Evolutionary conservation across 1,140 invertebrate species (phyloP), one percentile per base, ranked within the genome.

Genomic region (Halesus radiatus): DNA sequence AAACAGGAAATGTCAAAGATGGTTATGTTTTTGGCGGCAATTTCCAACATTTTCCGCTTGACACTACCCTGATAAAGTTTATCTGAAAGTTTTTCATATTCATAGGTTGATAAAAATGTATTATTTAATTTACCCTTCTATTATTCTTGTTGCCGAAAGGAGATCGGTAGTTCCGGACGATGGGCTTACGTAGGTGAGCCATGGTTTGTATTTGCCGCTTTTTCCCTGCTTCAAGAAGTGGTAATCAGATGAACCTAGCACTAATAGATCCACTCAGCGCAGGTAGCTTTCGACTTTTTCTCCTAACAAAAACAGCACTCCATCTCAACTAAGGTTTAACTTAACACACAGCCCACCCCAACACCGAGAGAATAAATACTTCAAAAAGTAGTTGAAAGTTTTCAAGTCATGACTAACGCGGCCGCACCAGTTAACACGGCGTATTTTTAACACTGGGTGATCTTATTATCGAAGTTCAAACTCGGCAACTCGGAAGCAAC

Each of bases 91-190:
- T 15, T 26, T 29, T n/a, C 3, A 8, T 26, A 3, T 13, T 13
- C 13, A 60, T 60, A 23, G 5, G 32, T 26, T 29, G 22, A 26
- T 66, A 37, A 32, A 66, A 3, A 18, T 8, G 1, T 13, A 26
- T 16, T 26, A 66, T 60, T 45, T 7, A 18, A 56, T 5, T 79
- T 83, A 83, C 81, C 81, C 81, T 80, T 72, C 81, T 53, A 45
- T 80, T 83, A 45, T 45, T 76, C 29, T 18, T 77, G 37, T 18
- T 77, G 53, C 81, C 81, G 53, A 80, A 83, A 8, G 81, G 75
- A 8, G 81, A 78, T 53, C 76, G 74, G 70, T 82, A 82, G 52
- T 78, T 83, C 37, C 62, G 77, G 8, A 54, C 76, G 37, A 45
- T 45, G 22, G 79, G 81, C 18, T 75, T 60, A 8, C 79, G n/a